Evolutionary conservation across 2,888 invertebrate species (phyloP), one percentile per base, ranked within the genome.

Genomic region (Dione vanillae): DNA sequence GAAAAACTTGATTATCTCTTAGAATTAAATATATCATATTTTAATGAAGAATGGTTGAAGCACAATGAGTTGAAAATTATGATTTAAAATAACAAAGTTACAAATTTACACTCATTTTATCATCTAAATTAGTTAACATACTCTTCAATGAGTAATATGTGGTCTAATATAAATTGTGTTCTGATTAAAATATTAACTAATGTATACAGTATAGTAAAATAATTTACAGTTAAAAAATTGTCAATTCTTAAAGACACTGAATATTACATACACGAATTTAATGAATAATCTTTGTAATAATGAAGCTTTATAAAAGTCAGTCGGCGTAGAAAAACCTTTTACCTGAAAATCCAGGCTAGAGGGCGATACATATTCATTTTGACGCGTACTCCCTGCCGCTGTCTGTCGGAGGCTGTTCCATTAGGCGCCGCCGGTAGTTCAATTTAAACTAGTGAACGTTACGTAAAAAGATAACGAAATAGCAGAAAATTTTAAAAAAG

Each of bases 321-420:
- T 14, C 43, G 27, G 14, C 43, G 20, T 43, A 67, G 47, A 66
- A 52, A 68, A 43, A 41, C 61, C 43, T 68, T 68, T 68, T 62
- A 68, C 65, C 56, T 69, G 62, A 65, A 72, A 72, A 72, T 69
- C 62, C 72, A 69, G 56, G 62, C 65, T 66, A 51, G 65, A 72
- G 72, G 52, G 61, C 69, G 66, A 66, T 69, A 62, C 70, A 64
- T 73, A 68, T 73, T 73, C 67, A 70, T 73, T 73, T 67, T 70
- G 70, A 70, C 70, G 67, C 72, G 65, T 61, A 8, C 62, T 68
- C 54, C 68, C 62, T 66, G 65, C 65, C 47, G 58, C 67, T 58
- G 72, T 70, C 72, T 59, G 65, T 66, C 45, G 64, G 62, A 37
- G 64, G 68, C 68, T 54, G 58, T 66, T 73, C 73, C 73, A 66